A percentile compares a stretch with the other conserved stretches of the same genome.
These are phyloP conservation scores for Odontesthes bonariensis DNA, from an alignment of 2,113 vertebrate genomes.

Conservation along the genomic window DNA sequence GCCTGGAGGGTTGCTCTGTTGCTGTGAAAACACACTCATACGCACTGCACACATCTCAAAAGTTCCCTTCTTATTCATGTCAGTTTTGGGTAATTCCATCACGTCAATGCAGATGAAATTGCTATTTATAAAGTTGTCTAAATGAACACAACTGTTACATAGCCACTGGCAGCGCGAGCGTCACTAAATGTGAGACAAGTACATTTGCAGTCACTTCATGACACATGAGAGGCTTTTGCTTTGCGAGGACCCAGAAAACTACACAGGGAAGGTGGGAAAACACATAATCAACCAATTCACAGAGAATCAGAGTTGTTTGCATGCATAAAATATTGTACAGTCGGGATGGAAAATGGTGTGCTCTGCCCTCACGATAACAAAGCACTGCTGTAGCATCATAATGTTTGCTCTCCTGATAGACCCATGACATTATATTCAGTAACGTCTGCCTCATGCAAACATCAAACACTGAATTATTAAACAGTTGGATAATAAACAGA, in stretches of 20 bases:
- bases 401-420: slow-evolving; percentile 45
- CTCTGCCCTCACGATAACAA: slow-evolving; percentile 45
- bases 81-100: slow-evolving; percentile 57
- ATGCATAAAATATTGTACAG: slow-evolving; percentile 46
- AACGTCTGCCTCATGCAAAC: slow-evolving; percentile 4
- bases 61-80: slow-evolving; percentile 49
- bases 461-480: slow-evolving; percentile 40
- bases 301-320: slow-evolving; percentile 38
- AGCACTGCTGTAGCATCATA: slow-evolving; percentile 33
- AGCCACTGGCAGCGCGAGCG: too few species aligned
- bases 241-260: slow-evolving; percentile 7
- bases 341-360: slow-evolving; percentile 42
- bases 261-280: slow-evolving; percentile 31
- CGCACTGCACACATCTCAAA: slow-evolving; percentile 8
- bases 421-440: slow-evolving; percentile 20
- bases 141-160: slow-evolving; percentile 19
- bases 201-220: slow-evolving; percentile 12
- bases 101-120: slow-evolving; percentile 12
- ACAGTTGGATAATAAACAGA: slow-evolving; percentile 43
- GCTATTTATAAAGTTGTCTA: slow-evolving; percentile 54
- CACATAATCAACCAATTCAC: slow-evolving; percentile 48
- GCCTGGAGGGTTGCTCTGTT: background rate
- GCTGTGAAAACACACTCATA: background rate
- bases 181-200: background rate
- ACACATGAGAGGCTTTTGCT: slow-evolving; percentile 16